Conservation (phyloP, 2,888 invertebrate genomes). For the Marronus borbonicus region DNA sequence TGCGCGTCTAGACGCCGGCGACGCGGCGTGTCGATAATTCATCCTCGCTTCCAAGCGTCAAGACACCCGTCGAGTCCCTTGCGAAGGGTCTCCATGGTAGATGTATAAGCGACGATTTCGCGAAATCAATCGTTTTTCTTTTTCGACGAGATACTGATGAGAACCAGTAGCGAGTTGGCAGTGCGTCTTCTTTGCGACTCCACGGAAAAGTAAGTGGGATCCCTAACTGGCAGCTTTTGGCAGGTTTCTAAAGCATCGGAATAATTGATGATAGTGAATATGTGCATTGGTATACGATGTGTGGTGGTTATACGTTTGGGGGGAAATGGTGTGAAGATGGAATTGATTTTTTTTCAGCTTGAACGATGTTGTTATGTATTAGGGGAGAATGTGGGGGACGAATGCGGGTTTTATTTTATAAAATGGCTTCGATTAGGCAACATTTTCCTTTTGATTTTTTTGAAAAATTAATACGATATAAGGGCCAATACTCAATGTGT, state of each 20-base stretch:
- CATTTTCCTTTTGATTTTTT: too few species aligned
- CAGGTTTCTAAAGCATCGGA: not conserved
- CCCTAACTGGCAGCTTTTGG: not conserved
- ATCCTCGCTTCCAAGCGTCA: conserved; percentile 12
- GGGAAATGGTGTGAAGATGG: not conserved
- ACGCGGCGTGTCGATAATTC: conserved; percentile 22
- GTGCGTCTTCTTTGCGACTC: not conserved
- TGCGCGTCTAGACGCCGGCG: conserved; percentile 2
- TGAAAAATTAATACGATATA: too few species aligned
- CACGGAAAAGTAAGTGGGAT: not conserved
- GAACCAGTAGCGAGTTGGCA: not conserved
- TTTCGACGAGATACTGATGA: not conserved
- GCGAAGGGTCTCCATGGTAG: not conserved
- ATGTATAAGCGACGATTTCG: not conserved
- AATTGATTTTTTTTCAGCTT: conserved; percentile 3
- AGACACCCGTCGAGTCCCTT: conserved; percentile 20
- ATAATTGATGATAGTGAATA: conserved; percentile 22
- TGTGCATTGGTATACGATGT: not conserved
- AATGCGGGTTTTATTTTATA: too few species aligned
- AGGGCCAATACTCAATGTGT: too few species aligned
- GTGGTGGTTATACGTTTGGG: not conserved
- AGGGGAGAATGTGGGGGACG: too few species aligned
- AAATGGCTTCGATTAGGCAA: too few species aligned
- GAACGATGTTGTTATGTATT: too few species aligned
- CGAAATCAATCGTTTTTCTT: conserved; percentile 17